Conservation (phyloP, 2,888 invertebrate species). For the Leuctra nigra region DNA sequence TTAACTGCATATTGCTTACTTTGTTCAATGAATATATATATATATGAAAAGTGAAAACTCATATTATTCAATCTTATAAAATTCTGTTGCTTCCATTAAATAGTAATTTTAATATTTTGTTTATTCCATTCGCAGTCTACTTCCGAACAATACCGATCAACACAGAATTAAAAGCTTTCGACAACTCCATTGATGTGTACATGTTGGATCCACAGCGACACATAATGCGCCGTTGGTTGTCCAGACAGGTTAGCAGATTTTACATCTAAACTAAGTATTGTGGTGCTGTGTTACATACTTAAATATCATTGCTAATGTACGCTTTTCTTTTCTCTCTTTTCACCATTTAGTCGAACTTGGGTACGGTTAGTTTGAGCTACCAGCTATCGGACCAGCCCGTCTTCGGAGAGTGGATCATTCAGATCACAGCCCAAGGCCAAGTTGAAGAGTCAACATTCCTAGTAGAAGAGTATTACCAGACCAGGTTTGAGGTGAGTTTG, state of each 20-base stretch:
- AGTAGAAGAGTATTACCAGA: constrained; percentile 94
- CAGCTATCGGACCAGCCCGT: constrained; percentile 86
- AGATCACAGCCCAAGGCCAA: constrained; percentile 83
- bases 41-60: not conserved
- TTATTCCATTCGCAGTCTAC: constrained; percentile 51
- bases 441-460: constrained; percentile 76
- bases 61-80: not conserved
- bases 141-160: constrained; percentile 91
- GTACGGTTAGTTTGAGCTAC: constrained; percentile 89
- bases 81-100: no score
- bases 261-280: not conserved
- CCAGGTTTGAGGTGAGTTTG: constrained; percentile 71
- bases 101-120: not conserved
- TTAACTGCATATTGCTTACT: no score
- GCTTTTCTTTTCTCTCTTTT: no score
- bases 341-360: constrained; percentile 76
- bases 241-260: constrained; percentile 60
- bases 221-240: constrained; percentile 88
- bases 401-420: constrained; percentile 87
- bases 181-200: constrained; percentile 85
- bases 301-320: no score
- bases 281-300: no score
- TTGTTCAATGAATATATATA: not conserved
- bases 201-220: constrained; percentile 84
- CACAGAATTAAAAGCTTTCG: constrained; percentile 84